These are phyloP conservation scores for Tenodera sinensis DNA, from an alignment of 2,888 invertebrate genomes.

Conservation along the genomic window DNA sequence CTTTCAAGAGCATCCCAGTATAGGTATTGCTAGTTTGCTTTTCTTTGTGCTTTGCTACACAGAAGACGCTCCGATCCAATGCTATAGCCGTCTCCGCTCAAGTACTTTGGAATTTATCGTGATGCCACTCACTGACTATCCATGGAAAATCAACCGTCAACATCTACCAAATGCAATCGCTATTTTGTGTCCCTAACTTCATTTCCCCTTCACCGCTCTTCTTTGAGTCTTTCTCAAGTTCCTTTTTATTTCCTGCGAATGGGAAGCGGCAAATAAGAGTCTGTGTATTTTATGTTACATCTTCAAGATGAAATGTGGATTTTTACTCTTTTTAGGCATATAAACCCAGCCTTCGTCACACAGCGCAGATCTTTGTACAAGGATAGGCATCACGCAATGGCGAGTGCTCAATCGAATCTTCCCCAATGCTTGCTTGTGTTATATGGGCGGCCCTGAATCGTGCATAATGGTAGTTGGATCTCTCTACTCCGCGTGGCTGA, in stretches of 20 bases:
- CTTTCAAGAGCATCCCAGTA: neutral
- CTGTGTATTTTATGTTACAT: conserved; percentile 25
- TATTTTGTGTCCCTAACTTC: conserved; percentile 1
- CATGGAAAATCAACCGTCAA: conserved; percentile 11
- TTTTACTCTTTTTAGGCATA: conserved; percentile 19
- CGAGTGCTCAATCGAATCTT: conserved; percentile 24
- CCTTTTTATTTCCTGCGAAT: conserved; percentile 19
- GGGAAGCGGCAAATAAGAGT: conserved; percentile 23
- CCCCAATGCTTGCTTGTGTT: conserved; percentile 8
- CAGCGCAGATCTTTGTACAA: neutral
- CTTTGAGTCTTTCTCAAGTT: neutral
- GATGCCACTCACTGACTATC: neutral
- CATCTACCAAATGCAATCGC: conserved; percentile 3
- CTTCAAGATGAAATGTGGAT: conserved; percentile 23
- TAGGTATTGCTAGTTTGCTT: neutral
- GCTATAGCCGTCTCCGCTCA: neutral
- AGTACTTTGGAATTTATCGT: conserved; percentile 1
- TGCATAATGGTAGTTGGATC: conserved; percentile 23
- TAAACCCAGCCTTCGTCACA: conserved; percentile 23
- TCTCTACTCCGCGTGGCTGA: conserved; percentile 21
- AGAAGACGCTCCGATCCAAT: neutral
- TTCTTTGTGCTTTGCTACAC: neutral
- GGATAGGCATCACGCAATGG: conserved; percentile 1
- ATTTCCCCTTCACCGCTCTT: neutral
- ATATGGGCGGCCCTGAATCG: conserved; percentile 21